Evolutionary conservation across 2,797 vertebrate species (phyloP).

Genomic region (Girardinus metallicus): DNA sequence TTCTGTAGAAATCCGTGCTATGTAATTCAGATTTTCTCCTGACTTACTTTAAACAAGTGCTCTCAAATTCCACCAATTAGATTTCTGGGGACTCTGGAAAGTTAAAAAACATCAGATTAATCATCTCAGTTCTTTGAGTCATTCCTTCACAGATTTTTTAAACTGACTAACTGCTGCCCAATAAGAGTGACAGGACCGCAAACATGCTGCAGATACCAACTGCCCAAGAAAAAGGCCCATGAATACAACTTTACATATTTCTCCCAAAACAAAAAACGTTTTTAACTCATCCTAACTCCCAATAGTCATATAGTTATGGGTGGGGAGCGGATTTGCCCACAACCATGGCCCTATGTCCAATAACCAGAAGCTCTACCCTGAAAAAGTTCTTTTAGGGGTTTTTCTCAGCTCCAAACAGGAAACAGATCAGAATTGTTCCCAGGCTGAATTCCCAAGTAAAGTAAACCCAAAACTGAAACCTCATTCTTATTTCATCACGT

Average conservation of each 20-base stretch:
- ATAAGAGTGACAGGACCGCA: neutral
- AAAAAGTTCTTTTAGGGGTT: conserved; percentile 20
- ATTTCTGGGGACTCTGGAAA: neutral
- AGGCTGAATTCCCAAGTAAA: conserved; percentile 60
- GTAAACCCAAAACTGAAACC: conserved; percentile 45
- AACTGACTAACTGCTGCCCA: neutral
- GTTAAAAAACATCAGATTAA: neutral
- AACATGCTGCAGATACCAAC: neutral
- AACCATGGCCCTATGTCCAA: neutral
- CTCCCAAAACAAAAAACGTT: neutral
- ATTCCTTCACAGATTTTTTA: neutral
- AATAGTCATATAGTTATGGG: neutral
- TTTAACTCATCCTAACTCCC: neutral
- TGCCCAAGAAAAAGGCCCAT: neutral
- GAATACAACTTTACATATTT: neutral
- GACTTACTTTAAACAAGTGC: neutral
- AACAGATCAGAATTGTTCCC: conserved; percentile 50
- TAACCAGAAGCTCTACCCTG: conserved; percentile 7
- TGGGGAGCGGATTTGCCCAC: neutral
- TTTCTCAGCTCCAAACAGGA: conserved; percentile 51
- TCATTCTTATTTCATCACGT: conserved; percentile 26
- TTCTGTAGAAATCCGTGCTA: neutral
- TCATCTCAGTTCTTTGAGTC: neutral
- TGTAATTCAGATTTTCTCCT: neutral
- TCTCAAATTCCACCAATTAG: neutral